Evolutionary conservation across 2,888 invertebrate species (phyloP), one percentile per base, ranked within the genome.

Genomic region (Acanthoscelides obtectus): DNA sequence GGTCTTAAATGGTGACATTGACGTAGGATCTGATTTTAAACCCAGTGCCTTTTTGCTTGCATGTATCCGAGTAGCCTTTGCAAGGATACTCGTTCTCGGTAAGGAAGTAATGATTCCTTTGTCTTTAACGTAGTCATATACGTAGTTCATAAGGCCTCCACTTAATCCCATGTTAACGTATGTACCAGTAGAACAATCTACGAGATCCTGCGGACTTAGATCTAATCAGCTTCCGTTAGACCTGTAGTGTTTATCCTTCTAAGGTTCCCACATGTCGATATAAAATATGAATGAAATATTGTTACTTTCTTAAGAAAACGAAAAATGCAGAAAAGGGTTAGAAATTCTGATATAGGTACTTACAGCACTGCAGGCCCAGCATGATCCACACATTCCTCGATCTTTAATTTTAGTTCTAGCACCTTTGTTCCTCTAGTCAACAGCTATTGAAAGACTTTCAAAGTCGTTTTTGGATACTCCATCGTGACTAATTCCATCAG

Each of bases 151-250:
- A n/a, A n/a, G n/a, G n/a, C n/a, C n/a, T n/a, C n/a, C n/a, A n/a
- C n/a, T n/a, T 95, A 95, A 81, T 89, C 87, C 88, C 95, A 96
- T 70, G 95, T 96, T 96, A 65, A 94, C 95, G 83, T 93, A 96
- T 74, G 89, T 87, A 63, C 12, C 19, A 1, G 3, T 6, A 25
- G 85, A 80, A 83, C 97, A 97, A 86, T 97, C 96, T 72, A 97
- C 88, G 75, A 97, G 87, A 86, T 97, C 96, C 87, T 97, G 96
- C 86, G 97, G 96, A 77, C 95, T 95, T 19, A 97, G 89, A 0
- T 95, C n/a, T 22, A 67, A 22, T 20, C 1, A 19, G 64, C 12
- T 22, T 22, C 67, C 22, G 21, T 72, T 66, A 20, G 22, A 22
- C 8, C 69, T 72, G 20, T 45, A 45, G 22, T 72, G 69, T 67